Conservation (phyloP, 2,888 invertebrate genomes). For the Cephonodes hylas region DNA sequence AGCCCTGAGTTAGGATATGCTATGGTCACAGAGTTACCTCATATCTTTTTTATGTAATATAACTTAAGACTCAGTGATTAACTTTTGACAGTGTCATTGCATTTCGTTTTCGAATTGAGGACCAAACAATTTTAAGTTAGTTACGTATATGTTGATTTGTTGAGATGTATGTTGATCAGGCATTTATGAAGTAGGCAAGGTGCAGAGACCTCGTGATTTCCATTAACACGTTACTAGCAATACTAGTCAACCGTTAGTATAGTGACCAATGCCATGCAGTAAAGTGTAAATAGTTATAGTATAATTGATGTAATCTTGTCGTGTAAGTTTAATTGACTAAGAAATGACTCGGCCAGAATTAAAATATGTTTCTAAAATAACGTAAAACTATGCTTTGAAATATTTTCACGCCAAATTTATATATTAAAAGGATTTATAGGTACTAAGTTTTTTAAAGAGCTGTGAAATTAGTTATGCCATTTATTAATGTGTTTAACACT, state of each 20-base stretch:
- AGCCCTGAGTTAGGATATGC: too few species aligned
- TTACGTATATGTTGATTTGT: slow-evolving; percentile 28
- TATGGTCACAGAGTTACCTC: background rate
- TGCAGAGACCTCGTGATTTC: slow-evolving; percentile 15
- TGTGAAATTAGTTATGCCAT: background rate
- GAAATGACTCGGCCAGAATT: background rate
- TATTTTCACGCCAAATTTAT: background rate
- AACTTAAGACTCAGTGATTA: background rate
- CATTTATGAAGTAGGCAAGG: background rate
- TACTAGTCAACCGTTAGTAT: slow-evolving; percentile 49
- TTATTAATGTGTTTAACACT: background rate
- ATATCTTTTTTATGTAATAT: background rate
- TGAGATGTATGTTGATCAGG: background rate
- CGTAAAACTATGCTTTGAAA: background rate
- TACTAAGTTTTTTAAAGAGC: background rate
- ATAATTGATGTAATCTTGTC: background rate
- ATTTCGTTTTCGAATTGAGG: slow-evolving; percentile 20
- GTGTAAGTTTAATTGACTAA: background rate
- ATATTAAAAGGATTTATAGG: background rate
- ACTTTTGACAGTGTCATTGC: background rate
- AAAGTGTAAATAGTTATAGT: background rate
- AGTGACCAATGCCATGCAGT: slow-evolving; percentile 23
- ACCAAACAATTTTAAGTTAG: slow-evolving; percentile 19
- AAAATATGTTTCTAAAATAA: background rate
- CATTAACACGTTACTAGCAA: slow-evolving; percentile 45